Conservation (phyloP, 2,113 vertebrate species). For the Sigmodon hispidus region DNA sequence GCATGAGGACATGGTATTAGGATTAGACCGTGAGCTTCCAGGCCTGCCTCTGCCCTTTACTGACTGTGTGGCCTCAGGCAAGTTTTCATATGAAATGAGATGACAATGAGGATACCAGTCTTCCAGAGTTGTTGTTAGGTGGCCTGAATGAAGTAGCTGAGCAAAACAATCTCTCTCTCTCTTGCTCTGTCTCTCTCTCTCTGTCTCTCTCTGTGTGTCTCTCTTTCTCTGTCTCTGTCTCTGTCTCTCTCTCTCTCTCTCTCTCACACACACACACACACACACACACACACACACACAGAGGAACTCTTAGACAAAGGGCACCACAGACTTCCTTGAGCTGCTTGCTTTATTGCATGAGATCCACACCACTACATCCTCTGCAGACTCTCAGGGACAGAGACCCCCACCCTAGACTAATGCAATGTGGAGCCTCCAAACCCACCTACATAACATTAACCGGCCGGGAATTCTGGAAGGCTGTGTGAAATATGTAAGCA, state of each 20-base stretch:
- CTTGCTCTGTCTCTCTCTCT: too few relatives aligned
- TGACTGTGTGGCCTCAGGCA: not conserved
- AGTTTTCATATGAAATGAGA: not conserved
- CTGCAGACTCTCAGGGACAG: not conserved
- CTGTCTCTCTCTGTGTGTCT: too few relatives aligned
- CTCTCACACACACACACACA: too few relatives aligned
- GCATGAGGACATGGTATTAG: not conserved
- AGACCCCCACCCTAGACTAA: not conserved
- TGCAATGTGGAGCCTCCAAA: not conserved
- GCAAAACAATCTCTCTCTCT: not conserved
- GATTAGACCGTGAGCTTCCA: not conserved
- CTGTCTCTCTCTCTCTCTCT: not conserved
- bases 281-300: too few relatives aligned
- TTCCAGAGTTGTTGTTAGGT: not conserved
- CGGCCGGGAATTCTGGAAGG: not conserved
- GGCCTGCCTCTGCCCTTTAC: not conserved
- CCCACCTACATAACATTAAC: not conserved
- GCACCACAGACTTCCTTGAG: not conserved
- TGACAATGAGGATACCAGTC: not conserved
- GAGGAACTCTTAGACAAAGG: constrained; percentile 17
- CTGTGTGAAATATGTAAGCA: not conserved
- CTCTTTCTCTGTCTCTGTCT: not conserved
- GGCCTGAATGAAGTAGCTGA: not conserved
- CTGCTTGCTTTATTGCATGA: not conserved
- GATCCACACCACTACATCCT: not conserved